These are phyloP conservation scores for Nebria ingens DNA, from an alignment of 1,140 invertebrate species.

Conservation along the genomic window DNA sequence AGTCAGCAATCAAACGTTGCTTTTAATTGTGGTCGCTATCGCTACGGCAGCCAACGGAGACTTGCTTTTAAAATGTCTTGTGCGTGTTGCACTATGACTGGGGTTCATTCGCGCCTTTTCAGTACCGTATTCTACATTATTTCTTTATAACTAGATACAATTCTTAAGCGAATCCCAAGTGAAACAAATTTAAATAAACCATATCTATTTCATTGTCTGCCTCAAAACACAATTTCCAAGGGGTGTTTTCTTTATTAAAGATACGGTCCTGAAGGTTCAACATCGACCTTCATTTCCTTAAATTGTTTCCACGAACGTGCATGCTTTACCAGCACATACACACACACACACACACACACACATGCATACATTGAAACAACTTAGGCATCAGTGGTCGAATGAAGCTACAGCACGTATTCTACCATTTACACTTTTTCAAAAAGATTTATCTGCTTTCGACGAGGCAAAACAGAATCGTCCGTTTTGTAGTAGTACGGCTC, in stretches of 20 bases:
- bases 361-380: not conserved
- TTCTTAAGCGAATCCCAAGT: no score
- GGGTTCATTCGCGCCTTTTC: not conserved
- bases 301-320: constrained; percentile 3
- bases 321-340: not conserved
- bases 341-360: not conserved
- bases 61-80: not conserved
- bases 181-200: no score
- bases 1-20: not conserved
- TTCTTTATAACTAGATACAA: no score
- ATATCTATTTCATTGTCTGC: no score
- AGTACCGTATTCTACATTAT: not conserved
- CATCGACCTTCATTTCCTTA: not conserved
- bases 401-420: no score
- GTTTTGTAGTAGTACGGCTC: not conserved
- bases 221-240: no score
- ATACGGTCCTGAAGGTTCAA: not conserved
- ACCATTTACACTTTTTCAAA: not conserved
- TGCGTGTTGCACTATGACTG: not conserved
- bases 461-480: not conserved
- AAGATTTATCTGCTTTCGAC: constrained; percentile 3
- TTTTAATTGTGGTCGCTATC: not conserved
- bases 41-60: not conserved
- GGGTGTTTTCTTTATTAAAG: no score
- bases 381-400: no score